Conservation (phyloP, 1,140 invertebrate species). For the Scaptodrosophila lebanonensis region DNA sequence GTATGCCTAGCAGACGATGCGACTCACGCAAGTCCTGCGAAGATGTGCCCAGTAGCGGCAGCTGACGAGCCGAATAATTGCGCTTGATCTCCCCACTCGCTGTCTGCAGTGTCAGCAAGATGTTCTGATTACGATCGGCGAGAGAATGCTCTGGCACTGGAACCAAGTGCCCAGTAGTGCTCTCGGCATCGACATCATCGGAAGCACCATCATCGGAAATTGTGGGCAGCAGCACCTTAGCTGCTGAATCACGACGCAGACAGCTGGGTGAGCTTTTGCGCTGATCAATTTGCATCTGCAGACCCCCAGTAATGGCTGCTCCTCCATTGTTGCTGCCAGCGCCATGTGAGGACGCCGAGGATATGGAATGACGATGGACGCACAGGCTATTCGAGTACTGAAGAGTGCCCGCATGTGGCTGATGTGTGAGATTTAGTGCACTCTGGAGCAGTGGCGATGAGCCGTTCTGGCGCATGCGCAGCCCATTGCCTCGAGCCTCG, state of each 20-base stretch:
- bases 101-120: conserved; percentile 61
- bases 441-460: conserved; percentile 79
- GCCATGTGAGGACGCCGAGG: conserved; percentile 66
- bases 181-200: conserved; percentile 44
- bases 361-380: conserved; percentile 65
- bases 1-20: conserved; percentile 55
- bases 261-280: conserved; percentile 58
- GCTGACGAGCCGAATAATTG: conserved; percentile 67
- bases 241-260: conserved; percentile 64
- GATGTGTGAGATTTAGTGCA: conserved; percentile 63
- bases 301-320: conserved; percentile 34
- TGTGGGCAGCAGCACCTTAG: conserved; percentile 66
- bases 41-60: conserved; percentile 58
- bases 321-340: conserved; percentile 31
- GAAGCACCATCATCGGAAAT: conserved; percentile 67
- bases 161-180: conserved; percentile 33
- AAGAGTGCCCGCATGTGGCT: conserved; percentile 69
- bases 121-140: conserved; percentile 64
- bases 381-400: conserved; percentile 72
- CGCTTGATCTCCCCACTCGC: conserved; percentile 70
- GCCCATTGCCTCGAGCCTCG: conserved; percentile 84
- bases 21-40: conserved; percentile 60
- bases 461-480: conserved; percentile 83
- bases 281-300: conserved; percentile 74
- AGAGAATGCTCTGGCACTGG: conserved; percentile 44